phyloP scores from a whole-genome alignment of 2,113 vertebrate genomes.

The Hypanus sabinus region DNA sequence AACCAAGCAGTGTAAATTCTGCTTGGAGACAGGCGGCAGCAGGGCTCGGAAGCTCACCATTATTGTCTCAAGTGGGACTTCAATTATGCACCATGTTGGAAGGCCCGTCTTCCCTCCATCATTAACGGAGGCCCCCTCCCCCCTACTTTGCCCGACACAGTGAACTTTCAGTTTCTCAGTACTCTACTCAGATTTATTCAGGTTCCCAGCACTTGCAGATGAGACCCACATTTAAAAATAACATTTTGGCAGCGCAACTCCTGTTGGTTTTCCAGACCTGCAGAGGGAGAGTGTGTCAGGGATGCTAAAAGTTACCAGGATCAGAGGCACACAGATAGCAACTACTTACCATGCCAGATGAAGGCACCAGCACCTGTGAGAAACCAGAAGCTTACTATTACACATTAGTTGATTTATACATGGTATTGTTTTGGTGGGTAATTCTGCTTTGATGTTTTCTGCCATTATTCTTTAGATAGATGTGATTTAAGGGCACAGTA shows the following conservation, averaged over 20 bases:
- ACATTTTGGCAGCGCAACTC: background rate
- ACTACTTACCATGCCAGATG: background rate
- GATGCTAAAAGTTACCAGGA: background rate
- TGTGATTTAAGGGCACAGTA: background rate
- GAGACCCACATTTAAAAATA: background rate
- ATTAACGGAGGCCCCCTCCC: background rate
- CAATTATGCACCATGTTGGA: background rate
- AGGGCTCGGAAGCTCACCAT: background rate
- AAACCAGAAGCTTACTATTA: background rate
- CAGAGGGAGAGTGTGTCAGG: background rate
- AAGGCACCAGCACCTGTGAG: background rate
- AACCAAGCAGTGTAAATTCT: conserved; percentile 13
- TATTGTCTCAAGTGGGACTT: background rate
- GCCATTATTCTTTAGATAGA: background rate
- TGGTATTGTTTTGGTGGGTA: background rate
- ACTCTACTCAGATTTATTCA: background rate
- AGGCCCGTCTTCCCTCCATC: background rate
- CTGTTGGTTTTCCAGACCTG: background rate
- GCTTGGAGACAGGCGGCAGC: background rate
- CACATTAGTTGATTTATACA: background rate
- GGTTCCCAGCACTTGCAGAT: background rate
- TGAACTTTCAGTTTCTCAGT: background rate
- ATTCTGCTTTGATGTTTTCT: background rate
- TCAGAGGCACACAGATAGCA: background rate
- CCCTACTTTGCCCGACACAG: background rate